These are phyloP conservation scores for human DNA, from an alignment of 2,113 vertebrate species.

Conservation along the genomic window DNA sequence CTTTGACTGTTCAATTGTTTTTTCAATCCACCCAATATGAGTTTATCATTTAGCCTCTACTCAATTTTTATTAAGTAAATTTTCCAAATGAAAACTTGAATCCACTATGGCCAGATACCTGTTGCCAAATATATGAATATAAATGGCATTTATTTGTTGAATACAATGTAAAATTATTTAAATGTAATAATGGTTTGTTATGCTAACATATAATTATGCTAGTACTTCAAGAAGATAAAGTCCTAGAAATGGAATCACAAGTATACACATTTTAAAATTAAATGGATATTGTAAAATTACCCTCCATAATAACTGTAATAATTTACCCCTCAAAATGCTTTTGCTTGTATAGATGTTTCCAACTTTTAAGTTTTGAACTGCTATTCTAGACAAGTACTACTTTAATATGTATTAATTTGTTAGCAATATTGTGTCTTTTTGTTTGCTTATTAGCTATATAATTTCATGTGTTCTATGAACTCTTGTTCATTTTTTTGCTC, in stretches of 20 bases:
- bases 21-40: neutral
- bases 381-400: neutral
- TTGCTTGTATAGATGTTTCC: neutral
- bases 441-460: neutral
- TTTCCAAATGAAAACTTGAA: constrained; percentile 21
- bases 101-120: neutral
- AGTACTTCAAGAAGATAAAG: neutral
- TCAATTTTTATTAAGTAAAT: neutral
- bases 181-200: neutral
- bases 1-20: neutral
- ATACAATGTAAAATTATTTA: neutral
- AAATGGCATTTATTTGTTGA: constrained; percentile 12
- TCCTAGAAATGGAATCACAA: neutral
- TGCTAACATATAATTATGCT: neutral
- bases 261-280: constrained; percentile 18
- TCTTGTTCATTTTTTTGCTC: neutral
- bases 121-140: neutral
- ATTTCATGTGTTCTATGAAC: neutral
- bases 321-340: neutral
- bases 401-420: neutral
- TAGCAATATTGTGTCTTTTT: neutral
- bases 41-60: neutral
- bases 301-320: neutral
- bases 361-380: neutral
- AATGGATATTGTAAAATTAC: constrained; percentile 29